Evolutionary conservation across 2,113 vertebrate genomes (phyloP), one percentile per base, ranked within the genome.

Genomic region (Dromiciops gliroides): DNA sequence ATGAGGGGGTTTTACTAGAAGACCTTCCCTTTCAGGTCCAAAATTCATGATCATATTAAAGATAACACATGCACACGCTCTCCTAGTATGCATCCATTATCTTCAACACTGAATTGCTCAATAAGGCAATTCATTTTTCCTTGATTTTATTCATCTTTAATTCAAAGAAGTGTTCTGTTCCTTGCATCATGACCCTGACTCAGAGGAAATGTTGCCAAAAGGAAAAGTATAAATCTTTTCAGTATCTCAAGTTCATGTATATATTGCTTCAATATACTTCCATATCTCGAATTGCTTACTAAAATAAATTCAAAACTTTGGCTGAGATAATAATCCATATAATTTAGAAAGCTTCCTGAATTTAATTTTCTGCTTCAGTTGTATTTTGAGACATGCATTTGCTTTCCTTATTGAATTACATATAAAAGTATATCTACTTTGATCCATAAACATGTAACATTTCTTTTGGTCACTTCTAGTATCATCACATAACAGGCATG

Each of bases 401-500:
- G 91, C 16, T 95, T 96, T 94, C 16, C n/a, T 31, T 92, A 89
- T 67, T 96, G 91, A 96, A 96, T 91, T 94, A 95, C 50, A 44
- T 93, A 93, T 49, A 96, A 47, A 93, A 11, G 19, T 83, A n/a
- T 53, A 51, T 94, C 95, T 94, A 95, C 94, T 96, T 93, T 91
- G 95, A 96, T 60, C 51, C 53, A 93, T 53, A 95, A 97, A 94
- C 67, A 51, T 96, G 94, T 16, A 90, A 49, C 47, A 95, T 60
- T 56, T 96, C 91, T 95, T 50, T 95, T 94, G 90, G 90, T 75
- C 19, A 97, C 1, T 3, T 51, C 56, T 96, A 89, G 37, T 92
- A 90, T 49, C 89, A 95, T 94, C 60, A 91, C 56, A 95, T 52
- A 92, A 95, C 51, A 95, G 28, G 26, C 0, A 75, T 92, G 31